Evolutionary conservation across 1,140 invertebrate species (phyloP).

Genomic region (Hyphantria cunea): DNA sequence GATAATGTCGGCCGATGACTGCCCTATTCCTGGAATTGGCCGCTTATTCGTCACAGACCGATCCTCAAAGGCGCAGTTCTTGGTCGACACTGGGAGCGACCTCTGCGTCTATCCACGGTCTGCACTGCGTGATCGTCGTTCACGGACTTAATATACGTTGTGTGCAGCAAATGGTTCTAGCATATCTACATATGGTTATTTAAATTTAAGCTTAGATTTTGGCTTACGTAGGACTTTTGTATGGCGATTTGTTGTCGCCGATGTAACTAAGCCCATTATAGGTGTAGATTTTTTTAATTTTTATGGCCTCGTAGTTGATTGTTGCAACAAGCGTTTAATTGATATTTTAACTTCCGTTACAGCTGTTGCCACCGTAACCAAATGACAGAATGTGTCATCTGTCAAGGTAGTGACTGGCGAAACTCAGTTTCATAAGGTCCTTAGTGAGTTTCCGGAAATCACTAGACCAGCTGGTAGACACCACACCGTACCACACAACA

Average conservation of each 20-base stretch:
- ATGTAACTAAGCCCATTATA: slow-evolving; percentile 29
- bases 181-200: slow-evolving; percentile 31
- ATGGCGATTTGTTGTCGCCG: slow-evolving; percentile 6
- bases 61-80: slow-evolving; percentile 1
- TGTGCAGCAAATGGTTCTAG: slow-evolving; percentile 30
- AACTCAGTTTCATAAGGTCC: too few relatives aligned
- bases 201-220: slow-evolving; percentile 1
- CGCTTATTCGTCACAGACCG: slow-evolving; percentile 14
- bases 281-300: too few relatives aligned
- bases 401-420: too few relatives aligned
- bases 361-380: too few relatives aligned
- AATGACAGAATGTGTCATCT: too few relatives aligned
- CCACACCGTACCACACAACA: too few relatives aligned
- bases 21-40: background rate
- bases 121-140: slow-evolving; percentile 25
- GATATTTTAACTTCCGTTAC: too few relatives aligned
- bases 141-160: slow-evolving; percentile 14
- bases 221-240: slow-evolving; percentile 17
- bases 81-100: slow-evolving; percentile 25
- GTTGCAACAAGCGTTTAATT: too few relatives aligned
- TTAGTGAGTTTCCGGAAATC: too few relatives aligned
- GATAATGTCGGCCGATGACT: slow-evolving; percentile 11
- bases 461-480: too few relatives aligned
- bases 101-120: slow-evolving; percentile 33
- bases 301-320: too few relatives aligned